phyloP scores from a whole-genome alignment of 1,140 invertebrate species.

The Eumaeus atala region DNA sequence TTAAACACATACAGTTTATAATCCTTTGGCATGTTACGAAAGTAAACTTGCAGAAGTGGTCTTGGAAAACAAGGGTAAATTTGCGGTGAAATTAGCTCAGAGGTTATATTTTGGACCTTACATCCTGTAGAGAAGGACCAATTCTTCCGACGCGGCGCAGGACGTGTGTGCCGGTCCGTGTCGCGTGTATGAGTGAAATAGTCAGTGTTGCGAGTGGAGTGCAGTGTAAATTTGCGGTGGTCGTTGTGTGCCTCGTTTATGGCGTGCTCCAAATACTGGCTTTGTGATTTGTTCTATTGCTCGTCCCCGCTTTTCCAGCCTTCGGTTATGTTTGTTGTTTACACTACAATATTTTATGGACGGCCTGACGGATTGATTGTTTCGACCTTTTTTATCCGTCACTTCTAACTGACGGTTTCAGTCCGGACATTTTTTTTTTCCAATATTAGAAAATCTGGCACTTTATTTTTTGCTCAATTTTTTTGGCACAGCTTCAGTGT shows the following conservation, averaged over 20 bases:
- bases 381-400: not conserved
- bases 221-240: slow-evolving; percentile 64
- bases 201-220: slow-evolving; percentile 59
- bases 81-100: not conserved
- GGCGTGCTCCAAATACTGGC: slow-evolving; percentile 41
- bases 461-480: not conserved
- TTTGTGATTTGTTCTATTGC: slow-evolving; percentile 46
- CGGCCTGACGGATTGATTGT: not conserved
- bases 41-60: slow-evolving; percentile 39
- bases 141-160: not conserved
- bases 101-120: too few species aligned
- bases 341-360: slow-evolving; percentile 2
- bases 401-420: too few species aligned
- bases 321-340: slow-evolving; percentile 14
- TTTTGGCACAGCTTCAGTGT: not conserved
- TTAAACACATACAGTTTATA: slow-evolving; percentile 44
- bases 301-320: slow-evolving; percentile 18
- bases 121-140: not conserved
- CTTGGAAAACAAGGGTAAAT: slow-evolving; percentile 22
- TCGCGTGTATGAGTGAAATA: slow-evolving; percentile 50
- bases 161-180: not conserved
- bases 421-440: too few species aligned
- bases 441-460: not conserved
- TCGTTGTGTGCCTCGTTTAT: slow-evolving; percentile 54
- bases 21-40: slow-evolving; percentile 37